phyloP scores from a whole-genome alignment of 2,113 vertebrate species.

The Sphyrna mokarran region DNA sequence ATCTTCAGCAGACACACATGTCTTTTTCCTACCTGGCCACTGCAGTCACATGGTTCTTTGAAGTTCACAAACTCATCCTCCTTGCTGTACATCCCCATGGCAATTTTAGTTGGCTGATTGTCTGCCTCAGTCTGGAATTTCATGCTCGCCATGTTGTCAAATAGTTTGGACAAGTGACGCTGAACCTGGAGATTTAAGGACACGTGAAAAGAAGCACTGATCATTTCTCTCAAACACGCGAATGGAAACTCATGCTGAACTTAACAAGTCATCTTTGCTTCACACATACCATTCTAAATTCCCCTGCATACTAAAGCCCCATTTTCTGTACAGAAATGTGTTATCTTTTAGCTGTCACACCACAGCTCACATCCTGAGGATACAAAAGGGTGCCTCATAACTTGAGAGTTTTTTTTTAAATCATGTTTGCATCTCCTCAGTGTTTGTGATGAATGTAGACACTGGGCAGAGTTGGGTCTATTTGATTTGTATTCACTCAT shows the following conservation, averaged over 20 bases:
- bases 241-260: background rate
- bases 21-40: conserved; percentile 68
- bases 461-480: background rate
- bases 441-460: background rate
- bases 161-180: conserved; percentile 86
- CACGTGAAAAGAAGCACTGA: background rate
- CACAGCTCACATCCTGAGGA: background rate
- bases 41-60: conserved; percentile 77
- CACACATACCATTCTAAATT: background rate
- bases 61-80: conserved; percentile 87
- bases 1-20: background rate
- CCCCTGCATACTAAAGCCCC: background rate
- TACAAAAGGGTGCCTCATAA: background rate
- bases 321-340: background rate
- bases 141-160: conserved; percentile 84
- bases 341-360: background rate
- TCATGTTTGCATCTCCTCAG: background rate
- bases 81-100: conserved; percentile 87
- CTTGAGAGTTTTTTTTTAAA: background rate
- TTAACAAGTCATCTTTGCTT: background rate
- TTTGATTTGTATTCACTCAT: background rate
- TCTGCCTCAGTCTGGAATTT: conserved; percentile 65
- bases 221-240: background rate
- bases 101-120: conserved; percentile 58
- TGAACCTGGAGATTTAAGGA: conserved; percentile 64